phyloP scores from a whole-genome alignment of 2,113 vertebrate species.

The Suncus etruscus region DNA sequence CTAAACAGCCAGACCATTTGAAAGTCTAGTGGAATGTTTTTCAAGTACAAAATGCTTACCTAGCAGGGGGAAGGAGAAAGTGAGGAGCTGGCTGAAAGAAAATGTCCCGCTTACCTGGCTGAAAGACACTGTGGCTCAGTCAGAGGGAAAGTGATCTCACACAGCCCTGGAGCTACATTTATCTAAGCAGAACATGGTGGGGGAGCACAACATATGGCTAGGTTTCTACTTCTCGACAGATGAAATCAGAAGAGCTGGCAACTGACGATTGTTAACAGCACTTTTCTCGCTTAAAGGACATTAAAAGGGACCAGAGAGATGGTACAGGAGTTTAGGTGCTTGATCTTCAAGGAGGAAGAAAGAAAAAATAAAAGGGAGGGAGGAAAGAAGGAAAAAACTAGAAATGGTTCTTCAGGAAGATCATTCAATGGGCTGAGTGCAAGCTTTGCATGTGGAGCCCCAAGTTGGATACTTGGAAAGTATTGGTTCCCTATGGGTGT shows the following conservation, averaged over 20 bases:
- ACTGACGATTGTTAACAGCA: neutral
- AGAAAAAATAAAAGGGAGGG: no score
- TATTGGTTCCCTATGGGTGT: no score
- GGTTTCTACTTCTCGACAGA: conserved; percentile 2
- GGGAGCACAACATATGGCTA: neutral
- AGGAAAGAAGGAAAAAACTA: no score
- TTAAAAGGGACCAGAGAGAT: no score
- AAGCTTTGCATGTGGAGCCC: no score
- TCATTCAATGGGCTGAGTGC: no score
- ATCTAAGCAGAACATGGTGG: conserved; percentile 31
- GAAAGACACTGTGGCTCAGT: neutral
- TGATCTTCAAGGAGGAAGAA: no score
- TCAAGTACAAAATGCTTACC: conserved; percentile 64
- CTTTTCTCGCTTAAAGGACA: conserved; percentile 1
- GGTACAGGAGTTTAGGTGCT: no score
- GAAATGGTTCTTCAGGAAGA: no score
- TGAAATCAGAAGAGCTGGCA: conserved; percentile 14
- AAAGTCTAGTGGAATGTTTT: conserved; percentile 7
- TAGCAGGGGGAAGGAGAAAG: conserved; percentile 8
- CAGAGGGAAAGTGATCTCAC: conserved; percentile 39
- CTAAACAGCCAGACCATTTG: conserved; percentile 33
- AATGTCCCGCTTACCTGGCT: conserved; percentile 40
- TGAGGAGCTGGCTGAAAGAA: neutral
- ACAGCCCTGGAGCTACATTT: conserved; percentile 39
- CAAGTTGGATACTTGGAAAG: no score